Evolutionary conservation across 2,888 invertebrate species (phyloP).

Genomic region (Aspidiotus rigidus): DNA sequence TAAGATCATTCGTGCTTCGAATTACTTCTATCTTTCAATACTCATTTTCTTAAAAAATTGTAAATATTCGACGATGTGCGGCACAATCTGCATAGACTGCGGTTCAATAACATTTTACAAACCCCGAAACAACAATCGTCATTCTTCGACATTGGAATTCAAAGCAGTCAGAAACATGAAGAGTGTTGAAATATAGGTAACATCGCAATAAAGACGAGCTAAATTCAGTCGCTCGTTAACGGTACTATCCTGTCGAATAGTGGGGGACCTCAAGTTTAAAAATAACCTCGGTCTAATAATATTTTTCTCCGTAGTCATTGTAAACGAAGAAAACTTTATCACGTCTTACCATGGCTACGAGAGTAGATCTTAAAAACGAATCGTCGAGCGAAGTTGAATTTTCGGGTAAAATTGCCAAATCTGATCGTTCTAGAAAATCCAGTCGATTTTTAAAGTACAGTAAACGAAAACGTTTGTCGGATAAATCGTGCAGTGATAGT

Average conservation of each 20-base stretch:
- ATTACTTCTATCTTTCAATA: no score
- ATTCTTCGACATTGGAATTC: no score
- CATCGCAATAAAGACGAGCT: no score
- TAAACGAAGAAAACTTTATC: conserved; percentile 1
- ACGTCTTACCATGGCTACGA: conserved; percentile 1
- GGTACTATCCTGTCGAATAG: background rate
- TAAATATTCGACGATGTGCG: no score
- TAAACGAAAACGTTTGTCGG: background rate
- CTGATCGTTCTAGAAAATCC: conserved; percentile 7
- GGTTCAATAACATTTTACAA: no score
- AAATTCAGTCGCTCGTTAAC: background rate
- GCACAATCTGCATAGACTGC: no score
- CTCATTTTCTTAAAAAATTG: no score
- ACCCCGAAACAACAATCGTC: no score
- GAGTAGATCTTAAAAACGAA: background rate
- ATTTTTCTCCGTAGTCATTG: background rate
- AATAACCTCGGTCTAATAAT: conserved; percentile 28
- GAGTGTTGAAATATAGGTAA: no score
- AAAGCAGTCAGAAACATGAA: no score
- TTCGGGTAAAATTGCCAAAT: conserved; percentile 9
- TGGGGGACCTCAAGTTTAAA: conserved; percentile 18
- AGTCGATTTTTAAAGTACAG: background rate
- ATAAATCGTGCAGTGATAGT: conserved; percentile 7
- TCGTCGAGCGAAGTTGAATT: conserved; percentile 1
- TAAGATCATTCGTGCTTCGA: no score